Base-by-base conservation (phyloP, 2,797 vertebrate genomes). In the Epinephelus malabaricus region DNA sequence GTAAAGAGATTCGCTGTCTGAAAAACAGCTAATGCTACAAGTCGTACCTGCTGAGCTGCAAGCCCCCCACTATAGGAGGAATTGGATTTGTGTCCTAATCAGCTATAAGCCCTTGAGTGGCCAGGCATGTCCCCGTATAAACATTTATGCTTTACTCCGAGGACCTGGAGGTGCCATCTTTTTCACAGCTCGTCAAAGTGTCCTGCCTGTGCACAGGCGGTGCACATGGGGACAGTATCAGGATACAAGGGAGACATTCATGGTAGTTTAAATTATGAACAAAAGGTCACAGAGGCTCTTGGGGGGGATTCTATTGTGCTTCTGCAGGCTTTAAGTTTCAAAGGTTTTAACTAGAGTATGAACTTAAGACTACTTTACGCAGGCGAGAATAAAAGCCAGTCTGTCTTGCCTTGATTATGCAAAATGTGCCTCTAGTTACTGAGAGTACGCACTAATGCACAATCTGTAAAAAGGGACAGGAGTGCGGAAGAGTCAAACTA, bases 1-100 rank as follows among this genome's bases (percentile, higher is more conserved):
- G 88, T 93, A 94, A 90, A 89, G 88, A 82, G 81, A 95, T 83
- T 87, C 66, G 61, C 85, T 23, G 46, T 88, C 84, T 91, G 74
- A 84, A 78, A 72, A 92, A 85, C 69, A 45, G 83, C 87, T 88
- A 79, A 88, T 69, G 77, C 69, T 81, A 83, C 86, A 72, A 82
- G 82, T 88, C 86, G 69, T 84, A 73, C 81, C 73, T 86, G 86
- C 88, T 81, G 85, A 94, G 47, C 83, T 65, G 75, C 81, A 61
- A 83, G 71, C 84, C 92, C 38, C 34, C 74, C 34, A 80, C 93
- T 88, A 82, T 68, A 88, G 79, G 66, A 78, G 91, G 86, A 95
- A 95, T 94, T 77, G 85, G 81, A 94, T 92, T 92, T 93, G 82
- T 83, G 82, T 86, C 81, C 82, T 89, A 91, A 93, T 92, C 84